phyloP scores from a whole-genome alignment of 35 echinoderm and acorn worm genomes.

The Lytechinus variegatus region DNA sequence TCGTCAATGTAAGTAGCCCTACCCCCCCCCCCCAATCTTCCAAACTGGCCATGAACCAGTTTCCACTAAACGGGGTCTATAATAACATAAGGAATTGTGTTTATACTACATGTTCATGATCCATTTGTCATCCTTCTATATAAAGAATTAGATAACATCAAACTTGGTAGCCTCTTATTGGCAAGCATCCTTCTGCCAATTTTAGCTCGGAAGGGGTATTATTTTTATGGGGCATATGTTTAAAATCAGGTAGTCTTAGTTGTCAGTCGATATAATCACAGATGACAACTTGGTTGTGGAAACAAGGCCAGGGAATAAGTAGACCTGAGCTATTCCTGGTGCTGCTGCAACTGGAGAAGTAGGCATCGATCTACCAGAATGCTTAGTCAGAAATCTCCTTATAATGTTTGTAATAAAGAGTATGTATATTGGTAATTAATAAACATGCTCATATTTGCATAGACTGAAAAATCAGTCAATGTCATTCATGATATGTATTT shows the following conservation, averaged over 20 bases:
- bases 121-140: neutral
- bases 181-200: neutral
- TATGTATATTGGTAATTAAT: neutral
- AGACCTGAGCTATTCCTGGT: too few relatives aligned
- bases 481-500: too few relatives aligned
- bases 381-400: too few relatives aligned
- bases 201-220: neutral
- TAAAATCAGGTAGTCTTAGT: neutral
- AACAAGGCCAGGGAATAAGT: neutral
- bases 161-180: neutral
- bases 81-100: too few relatives aligned
- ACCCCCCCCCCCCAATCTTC: too few relatives aligned
- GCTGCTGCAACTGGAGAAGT: too few relatives aligned
- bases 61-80: too few relatives aligned
- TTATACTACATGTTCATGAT: neutral
- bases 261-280: neutral
- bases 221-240: slow-evolving; percentile 13
- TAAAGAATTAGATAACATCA: neutral
- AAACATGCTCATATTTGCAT: neutral
- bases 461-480: too few relatives aligned
- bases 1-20: too few relatives aligned
- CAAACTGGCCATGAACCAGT: too few relatives aligned
- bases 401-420: too few relatives aligned
- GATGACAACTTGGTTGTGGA: neutral
- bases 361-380: too few relatives aligned